phyloP scores from a whole-genome alignment of 2,888 invertebrate species.

The Dromius quadrimaculatus region DNA sequence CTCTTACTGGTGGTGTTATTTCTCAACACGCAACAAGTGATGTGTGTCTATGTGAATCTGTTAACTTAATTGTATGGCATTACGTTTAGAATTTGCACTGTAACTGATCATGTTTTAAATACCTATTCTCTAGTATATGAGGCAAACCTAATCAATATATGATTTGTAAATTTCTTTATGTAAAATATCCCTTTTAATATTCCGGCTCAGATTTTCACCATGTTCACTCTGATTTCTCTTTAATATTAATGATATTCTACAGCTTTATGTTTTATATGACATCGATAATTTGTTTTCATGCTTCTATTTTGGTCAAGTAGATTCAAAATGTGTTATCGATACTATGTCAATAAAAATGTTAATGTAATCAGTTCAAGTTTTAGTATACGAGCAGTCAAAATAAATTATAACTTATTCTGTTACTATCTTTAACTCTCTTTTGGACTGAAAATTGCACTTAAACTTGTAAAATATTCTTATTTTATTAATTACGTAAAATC shows the following conservation, averaged over 20 bases:
- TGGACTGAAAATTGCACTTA: neutral
- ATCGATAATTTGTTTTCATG: conserved; percentile 17
- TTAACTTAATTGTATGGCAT: conserved; percentile 21
- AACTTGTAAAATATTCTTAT: neutral
- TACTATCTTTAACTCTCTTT: neutral
- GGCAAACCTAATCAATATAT: conserved; percentile 22
- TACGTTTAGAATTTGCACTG: conserved; percentile 32
- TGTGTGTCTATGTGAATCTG: conserved; percentile 33
- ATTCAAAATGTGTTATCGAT: conserved; percentile 10
- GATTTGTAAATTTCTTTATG: conserved; percentile 19
- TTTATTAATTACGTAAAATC: conserved; percentile 21
- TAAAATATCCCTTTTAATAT: conserved; percentile 5
- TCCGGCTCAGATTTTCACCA: neutral
- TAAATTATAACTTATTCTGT: conserved; percentile 19
- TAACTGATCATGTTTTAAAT: conserved; percentile 22
- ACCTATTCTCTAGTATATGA: conserved; percentile 18
- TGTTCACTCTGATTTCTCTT: conserved; percentile 18
- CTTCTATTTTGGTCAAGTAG: neutral
- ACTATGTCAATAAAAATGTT: conserved; percentile 21
- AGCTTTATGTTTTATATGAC: conserved; percentile 5
- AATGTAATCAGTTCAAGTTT: conserved; percentile 4
- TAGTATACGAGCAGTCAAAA: conserved; percentile 17
- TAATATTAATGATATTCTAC: neutral
- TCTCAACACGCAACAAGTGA: conserved; percentile 24
- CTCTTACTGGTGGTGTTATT: conserved; percentile 20